A percentile compares a stretch with the other conserved stretches of the same genome.
Conservation (phyloP, 2,888 invertebrate species). For the Diogma glabrata region DNA sequence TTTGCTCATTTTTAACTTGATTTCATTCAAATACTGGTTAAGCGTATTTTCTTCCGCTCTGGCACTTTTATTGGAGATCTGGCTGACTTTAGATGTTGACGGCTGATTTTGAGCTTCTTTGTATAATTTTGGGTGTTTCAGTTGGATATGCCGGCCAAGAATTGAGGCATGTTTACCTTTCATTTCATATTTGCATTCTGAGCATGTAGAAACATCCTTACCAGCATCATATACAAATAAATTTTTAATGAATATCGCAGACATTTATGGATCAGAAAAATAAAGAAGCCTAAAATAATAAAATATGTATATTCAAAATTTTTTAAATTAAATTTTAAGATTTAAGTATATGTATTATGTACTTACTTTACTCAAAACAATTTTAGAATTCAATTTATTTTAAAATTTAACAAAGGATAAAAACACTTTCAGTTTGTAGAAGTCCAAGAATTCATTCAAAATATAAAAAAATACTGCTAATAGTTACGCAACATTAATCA, state of each 20-base stretch:
- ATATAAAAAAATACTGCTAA: too few species aligned
- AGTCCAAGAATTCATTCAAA: too few species aligned
- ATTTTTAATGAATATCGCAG: background rate
- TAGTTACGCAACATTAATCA: too few species aligned
- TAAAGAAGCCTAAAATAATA: too few species aligned
- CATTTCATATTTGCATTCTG: constrained; percentile 4
- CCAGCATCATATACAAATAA: background rate
- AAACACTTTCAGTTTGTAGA: too few species aligned
- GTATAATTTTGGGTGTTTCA: constrained; percentile 8
- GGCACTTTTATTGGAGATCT: background rate
- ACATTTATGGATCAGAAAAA: too few species aligned
- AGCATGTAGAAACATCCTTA: constrained; percentile 1
- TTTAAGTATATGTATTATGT: too few species aligned
- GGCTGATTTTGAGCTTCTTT: constrained; percentile 7
- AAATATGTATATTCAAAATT: too few species aligned
- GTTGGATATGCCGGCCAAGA: constrained; percentile 3
- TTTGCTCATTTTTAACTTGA: background rate
- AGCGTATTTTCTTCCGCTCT: constrained; percentile 1
- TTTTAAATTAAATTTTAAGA: too few species aligned
- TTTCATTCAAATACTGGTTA: background rate
- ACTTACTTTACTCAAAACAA: too few species aligned
- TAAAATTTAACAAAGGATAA: too few species aligned
- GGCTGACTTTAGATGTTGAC: background rate
- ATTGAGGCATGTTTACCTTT: background rate
- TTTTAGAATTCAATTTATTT: too few species aligned